Conservation (phyloP, 2,113 vertebrate genomes). For the Melanerpes aurifrons region DNA sequence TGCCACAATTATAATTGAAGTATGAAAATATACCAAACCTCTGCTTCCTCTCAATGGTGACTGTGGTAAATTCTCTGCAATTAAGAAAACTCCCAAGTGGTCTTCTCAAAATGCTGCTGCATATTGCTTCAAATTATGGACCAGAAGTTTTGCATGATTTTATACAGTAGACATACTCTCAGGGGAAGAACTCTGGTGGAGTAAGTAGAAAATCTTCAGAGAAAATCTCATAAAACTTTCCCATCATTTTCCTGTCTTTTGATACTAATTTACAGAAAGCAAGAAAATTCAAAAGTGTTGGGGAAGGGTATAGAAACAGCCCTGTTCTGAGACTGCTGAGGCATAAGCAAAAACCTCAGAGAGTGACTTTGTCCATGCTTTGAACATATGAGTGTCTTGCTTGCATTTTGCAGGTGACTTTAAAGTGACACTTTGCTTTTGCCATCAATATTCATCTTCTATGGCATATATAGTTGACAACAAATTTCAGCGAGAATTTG, state of each 20-base stretch:
- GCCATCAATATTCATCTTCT: background rate
- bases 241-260: background rate
- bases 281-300: background rate
- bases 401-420: background rate
- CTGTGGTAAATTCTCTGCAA: constrained; percentile 1
- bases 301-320: background rate
- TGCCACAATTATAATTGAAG: background rate
- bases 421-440: background rate
- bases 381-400: background rate
- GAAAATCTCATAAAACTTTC: constrained; percentile 41
- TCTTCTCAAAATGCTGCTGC: constrained; percentile 5
- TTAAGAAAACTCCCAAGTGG: background rate
- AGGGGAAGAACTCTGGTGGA: background rate
- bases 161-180: background rate
- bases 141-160: background rate
- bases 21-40: background rate
- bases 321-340: background rate
- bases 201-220: constrained; percentile 14
- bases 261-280: background rate
- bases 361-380: background rate
- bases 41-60: background rate
- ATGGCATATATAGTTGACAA: background rate
- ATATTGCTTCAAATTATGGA: constrained; percentile 39
- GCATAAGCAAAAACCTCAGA: background rate
- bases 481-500: background rate